Conservation (phyloP, 1,140 invertebrate genomes). For the Octopus sinensis region DNA sequence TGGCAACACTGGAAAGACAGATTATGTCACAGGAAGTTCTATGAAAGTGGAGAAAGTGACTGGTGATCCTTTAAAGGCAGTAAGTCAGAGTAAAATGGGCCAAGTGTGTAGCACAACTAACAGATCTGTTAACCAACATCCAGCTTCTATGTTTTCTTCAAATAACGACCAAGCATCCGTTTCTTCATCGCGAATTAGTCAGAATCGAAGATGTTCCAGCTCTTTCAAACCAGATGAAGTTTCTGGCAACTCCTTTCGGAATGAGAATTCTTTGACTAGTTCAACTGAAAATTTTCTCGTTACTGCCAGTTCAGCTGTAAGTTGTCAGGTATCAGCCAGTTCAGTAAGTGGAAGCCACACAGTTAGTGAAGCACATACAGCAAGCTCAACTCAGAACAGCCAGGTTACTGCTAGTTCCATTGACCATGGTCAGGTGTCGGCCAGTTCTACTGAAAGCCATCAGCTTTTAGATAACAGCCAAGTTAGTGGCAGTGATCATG, state of each 20-base stretch:
- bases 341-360: not conserved
- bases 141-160: not conserved
- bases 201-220: not conserved
- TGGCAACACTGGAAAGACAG: no score
- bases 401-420: not conserved
- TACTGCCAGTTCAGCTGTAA: not conserved
- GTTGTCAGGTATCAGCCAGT: constrained; percentile 3
- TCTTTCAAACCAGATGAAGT: not conserved
- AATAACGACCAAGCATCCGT: not conserved
- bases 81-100: no score
- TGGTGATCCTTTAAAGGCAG: no score
- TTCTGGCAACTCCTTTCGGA: not conserved
- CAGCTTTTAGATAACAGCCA: not conserved
- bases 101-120: no score
- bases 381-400: not conserved
- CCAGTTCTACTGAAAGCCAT: not conserved
- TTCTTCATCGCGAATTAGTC: no score
- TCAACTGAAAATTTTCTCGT: not conserved
- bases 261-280: not conserved
- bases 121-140: not conserved
- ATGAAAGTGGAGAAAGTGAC: no score
- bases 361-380: not conserved
- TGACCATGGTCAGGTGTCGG: not conserved
- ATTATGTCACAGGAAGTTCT: no score
- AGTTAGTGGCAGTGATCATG: not conserved